These are phyloP conservation scores for Brassicogethes aeneus DNA, from an alignment of 2,888 invertebrate species.

Conservation along the genomic window DNA sequence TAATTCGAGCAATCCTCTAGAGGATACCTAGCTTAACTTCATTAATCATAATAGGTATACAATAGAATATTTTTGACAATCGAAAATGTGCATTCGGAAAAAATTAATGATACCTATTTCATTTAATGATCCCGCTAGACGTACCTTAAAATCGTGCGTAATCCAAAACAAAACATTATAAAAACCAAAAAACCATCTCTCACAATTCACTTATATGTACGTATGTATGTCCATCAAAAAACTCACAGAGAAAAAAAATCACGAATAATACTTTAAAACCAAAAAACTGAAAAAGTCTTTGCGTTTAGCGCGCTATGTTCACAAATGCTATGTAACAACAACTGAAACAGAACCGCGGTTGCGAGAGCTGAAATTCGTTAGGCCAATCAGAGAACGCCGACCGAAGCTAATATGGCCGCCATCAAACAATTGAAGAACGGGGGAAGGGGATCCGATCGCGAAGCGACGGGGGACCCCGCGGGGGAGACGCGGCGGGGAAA, in stretches of 20 bases:
- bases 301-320: no score
- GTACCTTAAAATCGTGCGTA: constrained; percentile 16
- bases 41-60: constrained; percentile 41
- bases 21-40: constrained; percentile 30
- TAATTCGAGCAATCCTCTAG: constrained; percentile 34
- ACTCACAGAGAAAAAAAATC: no score
- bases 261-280: no score
- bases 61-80: constrained; percentile 40
- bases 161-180: constrained; percentile 10
- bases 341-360: constrained; percentile 4
- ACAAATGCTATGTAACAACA: no score
- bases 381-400: constrained; percentile 43
- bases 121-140: constrained; percentile 32
- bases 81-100: constrained; percentile 38
- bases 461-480: constrained; percentile 29
- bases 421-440: constrained; percentile 41
- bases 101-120: constrained; percentile 44
- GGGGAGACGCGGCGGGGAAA: constrained; percentile 27
- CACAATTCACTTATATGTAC: no score
- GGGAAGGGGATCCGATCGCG: constrained; percentile 38
- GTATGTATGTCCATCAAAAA: no score
- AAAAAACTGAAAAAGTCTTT: no score
- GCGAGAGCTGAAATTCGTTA: constrained; percentile 37
- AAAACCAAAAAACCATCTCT: no score
- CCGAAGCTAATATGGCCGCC: constrained; percentile 44